phyloP scores from a whole-genome alignment of 2,888 invertebrate species.

The Hydropsyche betteni region DNA sequence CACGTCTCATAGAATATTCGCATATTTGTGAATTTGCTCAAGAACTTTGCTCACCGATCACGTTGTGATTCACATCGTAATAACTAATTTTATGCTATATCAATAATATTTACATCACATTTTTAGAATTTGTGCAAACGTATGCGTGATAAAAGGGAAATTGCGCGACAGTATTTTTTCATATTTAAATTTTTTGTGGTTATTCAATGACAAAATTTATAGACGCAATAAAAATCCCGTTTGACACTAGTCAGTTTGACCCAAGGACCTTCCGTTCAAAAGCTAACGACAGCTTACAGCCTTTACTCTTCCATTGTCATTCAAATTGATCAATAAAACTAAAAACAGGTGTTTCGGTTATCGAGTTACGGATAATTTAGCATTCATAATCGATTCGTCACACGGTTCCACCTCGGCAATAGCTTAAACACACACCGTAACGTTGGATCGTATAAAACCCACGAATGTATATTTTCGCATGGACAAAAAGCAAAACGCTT shows the following conservation, averaged over 20 bases:
- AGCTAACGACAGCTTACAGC: constrained; percentile 33
- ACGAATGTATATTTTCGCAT: neutral
- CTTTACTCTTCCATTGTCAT: constrained; percentile 29
- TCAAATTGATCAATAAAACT: constrained; percentile 28
- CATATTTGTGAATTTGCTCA: no score
- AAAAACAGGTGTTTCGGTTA: constrained; percentile 33
- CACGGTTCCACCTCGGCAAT: neutral
- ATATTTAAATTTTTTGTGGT: constrained; percentile 2
- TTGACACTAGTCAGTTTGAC: constrained; percentile 28
- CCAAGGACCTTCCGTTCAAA: constrained; percentile 32
- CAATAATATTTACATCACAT: no score
- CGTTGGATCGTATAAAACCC: neutral
- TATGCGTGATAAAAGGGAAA: neutral
- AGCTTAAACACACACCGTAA: no score
- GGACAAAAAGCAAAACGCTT: neutral
- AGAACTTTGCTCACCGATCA: no score
- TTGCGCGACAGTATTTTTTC: neutral
- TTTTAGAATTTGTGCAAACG: no score
- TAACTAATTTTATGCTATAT: no score
- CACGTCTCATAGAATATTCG: neutral
- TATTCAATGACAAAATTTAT: constrained; percentile 16
- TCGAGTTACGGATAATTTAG: constrained; percentile 29
- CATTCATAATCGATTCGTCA: constrained; percentile 34
- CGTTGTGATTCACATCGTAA: no score
- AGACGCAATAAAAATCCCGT: constrained; percentile 31